Evolutionary conservation across 1,140 invertebrate species (phyloP).

Genomic region (Tetragonula clypearis): DNA sequence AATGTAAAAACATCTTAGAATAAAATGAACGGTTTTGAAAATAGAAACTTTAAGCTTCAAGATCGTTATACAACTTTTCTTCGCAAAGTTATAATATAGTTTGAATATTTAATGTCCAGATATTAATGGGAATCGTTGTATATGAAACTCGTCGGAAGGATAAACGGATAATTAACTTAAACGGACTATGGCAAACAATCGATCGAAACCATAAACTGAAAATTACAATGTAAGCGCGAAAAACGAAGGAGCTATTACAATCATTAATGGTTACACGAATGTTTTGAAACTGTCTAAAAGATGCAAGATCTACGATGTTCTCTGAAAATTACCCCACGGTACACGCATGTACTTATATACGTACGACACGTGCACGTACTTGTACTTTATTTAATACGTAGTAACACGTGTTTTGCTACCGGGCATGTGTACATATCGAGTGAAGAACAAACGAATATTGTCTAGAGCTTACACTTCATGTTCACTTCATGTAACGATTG

Average conservation of each 20-base stretch:
- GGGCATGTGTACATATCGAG: not conserved
- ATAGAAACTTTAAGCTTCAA: too few species aligned
- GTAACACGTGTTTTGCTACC: too few species aligned
- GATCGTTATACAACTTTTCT: too few species aligned
- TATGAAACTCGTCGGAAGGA: not conserved
- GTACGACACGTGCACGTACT: not conserved
- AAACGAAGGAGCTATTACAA: conserved; percentile 15
- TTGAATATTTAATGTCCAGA: too few species aligned
- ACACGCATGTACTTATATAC: not conserved
- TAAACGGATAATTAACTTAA: not conserved
- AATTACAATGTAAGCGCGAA: not conserved
- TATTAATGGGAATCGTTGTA: too few species aligned
- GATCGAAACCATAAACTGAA: not conserved
- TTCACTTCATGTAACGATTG: not conserved
- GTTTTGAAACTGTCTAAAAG: conserved; percentile 45
- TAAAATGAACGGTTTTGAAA: too few species aligned
- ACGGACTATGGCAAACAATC: not conserved
- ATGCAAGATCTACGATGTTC: conserved; percentile 17
- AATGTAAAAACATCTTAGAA: too few species aligned
- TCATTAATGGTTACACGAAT: conserved; percentile 35
- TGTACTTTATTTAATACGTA: not conserved
- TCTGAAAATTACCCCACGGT: conserved; percentile 27
- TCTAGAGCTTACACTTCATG: not conserved
- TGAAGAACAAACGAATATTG: not conserved
- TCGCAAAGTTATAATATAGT: too few species aligned